Base-by-base conservation (phyloP, 2,797 vertebrate species). In the Passerculus sandwichensis region DNA sequence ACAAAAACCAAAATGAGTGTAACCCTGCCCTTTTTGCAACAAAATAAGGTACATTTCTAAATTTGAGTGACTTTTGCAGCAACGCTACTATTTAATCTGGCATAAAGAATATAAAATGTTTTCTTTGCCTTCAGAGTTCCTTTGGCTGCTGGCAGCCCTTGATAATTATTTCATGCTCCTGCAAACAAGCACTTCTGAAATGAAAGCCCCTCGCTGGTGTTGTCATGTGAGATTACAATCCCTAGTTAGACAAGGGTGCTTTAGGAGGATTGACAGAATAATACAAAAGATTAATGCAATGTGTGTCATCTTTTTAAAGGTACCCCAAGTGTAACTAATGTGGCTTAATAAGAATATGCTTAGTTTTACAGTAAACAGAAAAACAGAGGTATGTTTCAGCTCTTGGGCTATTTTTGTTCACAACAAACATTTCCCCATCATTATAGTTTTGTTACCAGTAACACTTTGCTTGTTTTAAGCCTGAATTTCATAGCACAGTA, bases 91-190 rank as follows among this genome's bases (percentile, higher is more conserved):
- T 96, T 96, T 95, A 97, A 96, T 96, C 84, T 95, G 74, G 93
- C 67, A 94, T 88, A 67, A 95, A 91, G 84, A 97, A 96, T 81
- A 97, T 86, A 27, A 94, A 97, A 96, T 94, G 61, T 85, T 95
- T 66, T 87, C 88, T 81, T 93, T 96, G 89, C 97, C 95, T 71
- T 70, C 75, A 95, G 97, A 97, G 95, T 78, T 76, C 84, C 87
- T 95, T 9, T 65, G 96, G 97, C 96, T 98, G 97, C 96, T 95
- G 98, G 97, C 98, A 97, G 97, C 97, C 97, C 97, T 96, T 97
- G 98, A 98, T 98, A 96, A 92, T 10, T 47, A 98, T 98, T 98
- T 98, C 97, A 98, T 98, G 97, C 97, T 96, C 97, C 93, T 97
- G 98, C 98, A 97, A 97, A 98, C 96, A 97, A 96, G 94, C 97